A percentile compares a stretch with the other conserved stretches of the same genome.
Conservation (phyloP, 2,113 vertebrate genomes). For the Orycteropus afer region DNA sequence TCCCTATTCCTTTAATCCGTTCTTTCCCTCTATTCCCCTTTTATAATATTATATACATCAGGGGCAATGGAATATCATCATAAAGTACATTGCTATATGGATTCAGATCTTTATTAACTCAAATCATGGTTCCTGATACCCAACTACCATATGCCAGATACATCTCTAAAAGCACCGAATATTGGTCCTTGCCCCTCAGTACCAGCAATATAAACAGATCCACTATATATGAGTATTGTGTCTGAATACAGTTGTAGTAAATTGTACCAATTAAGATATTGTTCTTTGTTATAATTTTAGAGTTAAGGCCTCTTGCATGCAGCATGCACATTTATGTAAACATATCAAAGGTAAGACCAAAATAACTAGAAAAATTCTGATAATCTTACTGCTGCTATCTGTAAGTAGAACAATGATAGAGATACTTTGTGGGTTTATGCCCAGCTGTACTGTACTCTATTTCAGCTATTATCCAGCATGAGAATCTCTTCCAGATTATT, state of each 20-base stretch:
- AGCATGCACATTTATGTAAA: conserved; percentile 52
- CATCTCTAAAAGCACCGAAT: not conserved
- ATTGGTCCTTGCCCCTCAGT: conserved; percentile 28
- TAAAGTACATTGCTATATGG: conserved; percentile 34
- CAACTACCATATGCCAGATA: conserved; percentile 32
- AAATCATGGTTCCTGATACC: conserved; percentile 44
- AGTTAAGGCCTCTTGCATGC: conserved; percentile 27
- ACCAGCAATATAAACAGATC: conserved; percentile 58
- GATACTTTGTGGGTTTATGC: not conserved
- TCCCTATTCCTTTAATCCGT: not conserved
- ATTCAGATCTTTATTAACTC: conserved; percentile 29
- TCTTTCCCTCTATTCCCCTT: conserved; percentile 6
- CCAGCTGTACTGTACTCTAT: not conserved
- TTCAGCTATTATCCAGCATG: conserved; percentile 24
- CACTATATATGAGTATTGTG: not conserved
- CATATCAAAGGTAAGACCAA: conserved; percentile 31
- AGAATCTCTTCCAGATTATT: conserved; percentile 28
- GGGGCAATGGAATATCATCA: conserved; percentile 52
- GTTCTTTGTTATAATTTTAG: conserved; percentile 45
- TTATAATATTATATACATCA: conserved; percentile 54
- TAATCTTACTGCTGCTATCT: not conserved
- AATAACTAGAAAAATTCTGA: conserved; percentile 30
- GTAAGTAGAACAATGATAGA: conserved; percentile 19
- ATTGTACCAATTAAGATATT: not conserved
- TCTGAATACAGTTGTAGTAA: conserved; percentile 44